Percentiles rank a stretch among this genome's conserved stretches.
phyloP scores from a whole-genome alignment of 2,113 vertebrate genomes.

The Pluvianellus socialis region DNA sequence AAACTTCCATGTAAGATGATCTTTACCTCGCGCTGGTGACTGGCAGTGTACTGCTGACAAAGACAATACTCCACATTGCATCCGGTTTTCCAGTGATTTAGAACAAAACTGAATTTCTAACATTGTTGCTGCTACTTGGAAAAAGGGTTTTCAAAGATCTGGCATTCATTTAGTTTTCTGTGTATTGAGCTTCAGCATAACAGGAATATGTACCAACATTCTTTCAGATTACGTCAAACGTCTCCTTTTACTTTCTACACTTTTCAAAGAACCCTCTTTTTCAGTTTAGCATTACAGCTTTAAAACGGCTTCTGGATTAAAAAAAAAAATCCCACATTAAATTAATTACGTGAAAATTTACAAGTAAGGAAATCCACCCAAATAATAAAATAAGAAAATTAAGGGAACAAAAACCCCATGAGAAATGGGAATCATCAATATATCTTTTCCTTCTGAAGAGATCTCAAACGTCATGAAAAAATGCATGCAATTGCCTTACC shows the following conservation, averaged over 20 bases:
- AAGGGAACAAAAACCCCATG: background rate
- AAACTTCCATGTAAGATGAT: background rate
- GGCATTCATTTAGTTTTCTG: background rate
- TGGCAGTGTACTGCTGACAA: background rate
- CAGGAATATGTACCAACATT: background rate
- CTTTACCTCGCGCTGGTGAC: background rate
- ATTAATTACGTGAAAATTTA: background rate
- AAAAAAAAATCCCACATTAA: background rate
- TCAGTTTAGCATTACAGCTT: background rate
- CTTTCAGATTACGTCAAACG: background rate
- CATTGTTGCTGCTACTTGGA: background rate
- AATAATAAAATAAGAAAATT: background rate
- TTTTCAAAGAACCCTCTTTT: background rate
- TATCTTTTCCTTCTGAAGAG: background rate
- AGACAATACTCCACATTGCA: background rate
- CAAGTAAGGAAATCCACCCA: background rate
- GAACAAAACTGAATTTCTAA: background rate
- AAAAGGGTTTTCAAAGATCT: background rate
- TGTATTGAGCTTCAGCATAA: background rate
- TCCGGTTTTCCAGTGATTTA: background rate
- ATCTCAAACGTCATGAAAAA: background rate
- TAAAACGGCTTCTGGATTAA: background rate
- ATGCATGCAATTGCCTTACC: slow-evolving; percentile 70
- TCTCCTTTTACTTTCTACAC: background rate
- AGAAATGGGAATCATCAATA: background rate